phyloP scores from a whole-genome alignment of 1,140 invertebrate species.

The Portunus trituberculatus region DNA sequence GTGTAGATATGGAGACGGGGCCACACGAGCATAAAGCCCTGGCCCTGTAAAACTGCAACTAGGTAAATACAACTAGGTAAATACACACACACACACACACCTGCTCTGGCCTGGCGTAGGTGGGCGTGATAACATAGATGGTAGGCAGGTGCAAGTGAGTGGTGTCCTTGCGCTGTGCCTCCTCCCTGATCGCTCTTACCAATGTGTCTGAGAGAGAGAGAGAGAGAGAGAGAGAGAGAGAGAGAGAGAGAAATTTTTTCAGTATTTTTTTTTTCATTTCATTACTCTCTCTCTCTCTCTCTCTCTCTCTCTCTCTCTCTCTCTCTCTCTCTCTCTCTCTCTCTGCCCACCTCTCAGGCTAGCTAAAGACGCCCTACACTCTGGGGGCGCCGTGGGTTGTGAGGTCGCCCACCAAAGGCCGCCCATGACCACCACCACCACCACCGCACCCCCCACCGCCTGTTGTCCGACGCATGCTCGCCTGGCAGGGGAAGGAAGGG shows the following conservation, averaged over 20 bases:
- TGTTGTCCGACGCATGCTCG: neutral
- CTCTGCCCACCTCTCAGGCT: neutral
- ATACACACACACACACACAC: constrained; percentile 78
- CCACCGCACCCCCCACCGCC: neutral
- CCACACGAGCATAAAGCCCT: no score
- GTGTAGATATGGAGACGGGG: no score
- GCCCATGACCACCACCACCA: neutral
- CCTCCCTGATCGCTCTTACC: constrained; percentile 27
- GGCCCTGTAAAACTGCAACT: no score
- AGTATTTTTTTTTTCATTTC: neutral
- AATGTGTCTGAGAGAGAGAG: constrained; percentile 24
- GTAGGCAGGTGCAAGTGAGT: constrained; percentile 71
- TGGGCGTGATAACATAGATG: constrained; percentile 88
- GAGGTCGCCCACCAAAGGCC: neutral
- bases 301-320: constrained; percentile 4
- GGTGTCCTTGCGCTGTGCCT: neutral
- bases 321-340: constrained; percentile 36
- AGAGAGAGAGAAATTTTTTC: constrained; percentile 28
- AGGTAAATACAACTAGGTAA: no score
- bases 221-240: constrained; percentile 55
- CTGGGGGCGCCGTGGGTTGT: neutral
- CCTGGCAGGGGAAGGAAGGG: neutral
- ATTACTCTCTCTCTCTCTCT: neutral
- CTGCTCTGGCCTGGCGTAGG: constrained; percentile 84
- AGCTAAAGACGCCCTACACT: neutral